Conservation (phyloP, 2,113 vertebrate genomes). For the Odobenus rosmarus region DNA sequence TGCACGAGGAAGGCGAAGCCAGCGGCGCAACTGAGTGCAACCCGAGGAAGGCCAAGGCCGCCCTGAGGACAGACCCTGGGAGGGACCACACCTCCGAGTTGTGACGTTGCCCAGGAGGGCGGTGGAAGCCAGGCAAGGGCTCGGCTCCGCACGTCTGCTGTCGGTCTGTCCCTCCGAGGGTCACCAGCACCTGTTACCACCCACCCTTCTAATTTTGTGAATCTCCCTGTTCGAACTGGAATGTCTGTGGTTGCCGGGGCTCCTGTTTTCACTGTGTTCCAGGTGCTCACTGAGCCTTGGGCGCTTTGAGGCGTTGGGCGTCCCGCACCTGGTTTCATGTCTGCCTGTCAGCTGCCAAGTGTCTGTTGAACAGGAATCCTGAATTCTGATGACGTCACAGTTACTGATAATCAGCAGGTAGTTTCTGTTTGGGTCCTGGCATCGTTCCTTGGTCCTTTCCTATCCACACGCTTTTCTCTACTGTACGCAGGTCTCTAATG, state of each 20-base stretch:
- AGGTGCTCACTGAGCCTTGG: neutral
- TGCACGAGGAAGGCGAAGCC: neutral
- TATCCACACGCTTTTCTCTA: too few relatives aligned
- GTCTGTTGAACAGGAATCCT: neutral
- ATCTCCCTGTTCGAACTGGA: neutral
- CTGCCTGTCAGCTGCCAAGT: neutral
- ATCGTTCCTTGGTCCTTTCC: neutral
- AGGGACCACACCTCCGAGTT: neutral
- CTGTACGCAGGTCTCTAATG: neutral
- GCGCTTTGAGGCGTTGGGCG: neutral
- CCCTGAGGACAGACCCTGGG: neutral
- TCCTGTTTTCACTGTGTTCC: fast-evolving
- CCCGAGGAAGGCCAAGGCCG: neutral
- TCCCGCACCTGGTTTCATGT: neutral
- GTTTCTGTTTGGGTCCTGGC: neutral
- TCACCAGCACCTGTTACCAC: neutral
- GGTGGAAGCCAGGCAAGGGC: neutral
- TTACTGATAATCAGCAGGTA: neutral
- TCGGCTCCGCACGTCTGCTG: fast-evolving
- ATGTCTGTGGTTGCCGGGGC: neutral
- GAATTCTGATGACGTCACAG: neutral
- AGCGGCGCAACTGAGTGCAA: neutral
- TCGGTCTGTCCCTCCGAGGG: neutral
- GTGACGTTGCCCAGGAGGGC: neutral
- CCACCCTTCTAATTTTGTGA: neutral